Evolutionary conservation across 2,113 vertebrate genomes (phyloP).

Genomic region (Lipotes vexillifer): DNA sequence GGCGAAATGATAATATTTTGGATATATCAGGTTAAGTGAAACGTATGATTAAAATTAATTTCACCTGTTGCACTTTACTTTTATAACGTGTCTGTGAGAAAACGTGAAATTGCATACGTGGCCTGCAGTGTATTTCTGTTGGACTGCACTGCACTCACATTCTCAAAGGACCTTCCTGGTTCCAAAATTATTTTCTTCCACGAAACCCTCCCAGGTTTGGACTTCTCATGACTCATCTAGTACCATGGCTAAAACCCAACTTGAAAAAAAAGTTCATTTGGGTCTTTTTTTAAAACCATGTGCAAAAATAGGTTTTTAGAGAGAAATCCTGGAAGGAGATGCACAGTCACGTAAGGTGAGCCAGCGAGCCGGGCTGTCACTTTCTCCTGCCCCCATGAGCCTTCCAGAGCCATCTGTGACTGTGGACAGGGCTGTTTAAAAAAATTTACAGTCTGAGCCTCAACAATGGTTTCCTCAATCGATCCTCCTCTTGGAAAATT

Average conservation of each 20-base stretch:
- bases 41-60: background rate
- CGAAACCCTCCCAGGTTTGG: background rate
- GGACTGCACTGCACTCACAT: rapidly evolving
- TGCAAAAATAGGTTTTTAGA: constrained; percentile 34
- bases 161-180: background rate
- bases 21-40: background rate
- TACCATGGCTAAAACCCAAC: constrained; percentile 29
- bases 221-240: constrained; percentile 52
- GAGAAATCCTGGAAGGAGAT: constrained; percentile 50
- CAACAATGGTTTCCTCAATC: background rate
- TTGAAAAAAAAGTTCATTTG: constrained; percentile 19
- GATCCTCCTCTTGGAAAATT: background rate
- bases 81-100: background rate
- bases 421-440: background rate
- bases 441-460: background rate
- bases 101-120: background rate
- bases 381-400: background rate
- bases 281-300: background rate
- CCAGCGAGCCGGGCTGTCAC: background rate
- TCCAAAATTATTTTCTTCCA: constrained; percentile 43
- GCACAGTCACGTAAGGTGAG: constrained; percentile 23
- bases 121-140: background rate
- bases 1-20: constrained; percentile 12
- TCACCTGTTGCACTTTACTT: background rate
- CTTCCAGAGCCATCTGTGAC: background rate